A percentile compares a stretch with the other conserved stretches of the same genome.
These are phyloP conservation scores for Diarsia mendica DNA, from an alignment of 2,888 invertebrate genomes.

Conservation along the genomic window DNA sequence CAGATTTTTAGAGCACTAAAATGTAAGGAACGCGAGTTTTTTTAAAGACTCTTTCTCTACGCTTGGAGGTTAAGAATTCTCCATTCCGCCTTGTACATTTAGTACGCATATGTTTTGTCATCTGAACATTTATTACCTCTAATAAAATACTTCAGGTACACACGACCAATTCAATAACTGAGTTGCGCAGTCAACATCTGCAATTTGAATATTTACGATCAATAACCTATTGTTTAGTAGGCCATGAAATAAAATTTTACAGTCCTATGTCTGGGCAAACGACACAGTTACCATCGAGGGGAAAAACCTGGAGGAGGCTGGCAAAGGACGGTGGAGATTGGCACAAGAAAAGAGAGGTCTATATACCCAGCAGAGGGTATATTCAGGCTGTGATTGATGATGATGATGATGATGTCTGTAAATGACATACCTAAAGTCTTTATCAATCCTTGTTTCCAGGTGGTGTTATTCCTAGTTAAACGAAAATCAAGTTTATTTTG, in stretches of 20 bases:
- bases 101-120: neutral
- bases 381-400: too few relatives aligned
- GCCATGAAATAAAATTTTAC: slow-evolving; percentile 64
- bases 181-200: slow-evolving; percentile 51
- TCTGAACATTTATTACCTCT: slow-evolving; percentile 15
- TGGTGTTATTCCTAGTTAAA: neutral
- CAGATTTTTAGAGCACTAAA: neutral
- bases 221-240: slow-evolving; percentile 66
- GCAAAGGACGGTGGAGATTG: too few relatives aligned
- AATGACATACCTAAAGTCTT: slow-evolving; percentile 43
- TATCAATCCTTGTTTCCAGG: neutral
- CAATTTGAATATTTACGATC: slow-evolving; percentile 68
- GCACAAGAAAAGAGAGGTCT: too few relatives aligned
- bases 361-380: too few relatives aligned
- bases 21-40: neutral
- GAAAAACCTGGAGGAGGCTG: too few relatives aligned
- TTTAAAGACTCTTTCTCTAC: too few relatives aligned
- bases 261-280: slow-evolving; percentile 43
- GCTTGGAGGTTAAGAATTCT: neutral
- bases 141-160: slow-evolving; percentile 38
- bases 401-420: slow-evolving; percentile 22
- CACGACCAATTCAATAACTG: slow-evolving; percentile 53
- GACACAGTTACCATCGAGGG: too few relatives aligned
- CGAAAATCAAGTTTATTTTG: neutral
- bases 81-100: neutral